Base-by-base conservation (phyloP, 2,797 vertebrate species). In the Anguilla marmorata region DNA sequence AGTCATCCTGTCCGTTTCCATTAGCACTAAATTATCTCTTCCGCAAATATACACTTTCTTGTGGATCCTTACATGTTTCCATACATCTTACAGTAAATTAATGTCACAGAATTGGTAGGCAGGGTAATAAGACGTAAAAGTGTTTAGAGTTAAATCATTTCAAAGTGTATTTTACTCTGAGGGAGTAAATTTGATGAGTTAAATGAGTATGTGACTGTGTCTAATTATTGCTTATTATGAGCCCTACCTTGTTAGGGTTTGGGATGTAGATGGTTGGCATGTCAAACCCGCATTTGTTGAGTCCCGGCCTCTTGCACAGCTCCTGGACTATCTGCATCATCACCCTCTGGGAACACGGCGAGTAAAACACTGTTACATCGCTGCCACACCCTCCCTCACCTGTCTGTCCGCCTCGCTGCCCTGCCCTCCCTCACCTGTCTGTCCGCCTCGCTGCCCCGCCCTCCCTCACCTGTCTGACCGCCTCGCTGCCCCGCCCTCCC, bases 311-410 rank as follows among this genome's bases (percentile, higher is more conserved):
- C 91, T 97, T 97, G 90, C 97, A 97, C 87, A 97, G 94, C 91
- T 97, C 97, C 93, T 97, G 97, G 52, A 97, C 97, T 14, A 97
- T 97, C 94, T 97, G 97, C 97, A 97, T 97, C 96, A 97, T 96
- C 11, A 97, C 97, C 88, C 97, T 95, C 97, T 97, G 93, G 84
- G 14, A 27, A 63, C 48, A 56, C 3, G n/a, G 12, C 45, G 2
- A 88, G 27, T 24, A 58, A 56, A 58, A 45, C 11, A 58, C 33
- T 2, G 79, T 48, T n/a, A 79, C 33, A 37, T 19, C 41, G 0
- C 41, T 45, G 41, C 41, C 41, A 45, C 41, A 45, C 41, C 41
- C 41, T 45, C 41, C 41, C 41, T 45, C 41, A 45, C 41, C 41
- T 45, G 41, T 45, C 41, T 45, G 12, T 74, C 11, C 1, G 11